These are phyloP conservation scores for Benthosema pterotum DNA, from an alignment of 2,797 vertebrate genomes.

Conservation along the genomic window DNA sequence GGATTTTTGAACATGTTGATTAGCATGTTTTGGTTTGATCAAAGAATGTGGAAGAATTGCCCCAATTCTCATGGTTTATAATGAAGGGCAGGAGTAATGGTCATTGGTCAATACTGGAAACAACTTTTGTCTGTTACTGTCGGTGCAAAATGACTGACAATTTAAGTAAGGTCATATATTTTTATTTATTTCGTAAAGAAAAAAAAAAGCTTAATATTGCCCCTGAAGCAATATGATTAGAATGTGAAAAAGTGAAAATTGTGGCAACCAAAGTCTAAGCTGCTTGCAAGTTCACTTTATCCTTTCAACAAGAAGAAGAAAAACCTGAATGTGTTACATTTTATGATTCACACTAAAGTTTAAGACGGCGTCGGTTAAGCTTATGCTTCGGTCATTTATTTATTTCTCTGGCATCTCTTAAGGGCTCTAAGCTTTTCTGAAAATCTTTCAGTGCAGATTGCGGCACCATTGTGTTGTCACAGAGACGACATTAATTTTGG, in stretches of 20 bases:
- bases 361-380: not conserved
- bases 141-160: slow-evolving; percentile 15
- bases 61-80: slow-evolving; percentile 17
- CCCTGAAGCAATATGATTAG: slow-evolving; percentile 21
- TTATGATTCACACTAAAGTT: not conserved
- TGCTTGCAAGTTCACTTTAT: slow-evolving; percentile 23
- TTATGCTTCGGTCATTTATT: no score
- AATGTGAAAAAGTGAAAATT: slow-evolving; percentile 40
- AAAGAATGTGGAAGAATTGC: slow-evolving; percentile 6
- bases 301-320: slow-evolving; percentile 5
- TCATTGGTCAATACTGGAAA: slow-evolving; percentile 16
- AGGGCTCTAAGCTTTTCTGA: no score
- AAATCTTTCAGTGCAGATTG: no score
- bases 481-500: no score
- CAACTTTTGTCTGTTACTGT: slow-evolving; percentile 10
- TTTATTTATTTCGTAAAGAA: slow-evolving; percentile 27
- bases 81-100: slow-evolving; percentile 12
- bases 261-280: slow-evolving; percentile 30
- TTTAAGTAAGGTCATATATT: slow-evolving; percentile 17
- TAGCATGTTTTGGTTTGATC: not conserved
- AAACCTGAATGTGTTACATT: not conserved
- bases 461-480: no score
- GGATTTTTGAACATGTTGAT: not conserved
- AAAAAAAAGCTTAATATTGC: slow-evolving; percentile 30
- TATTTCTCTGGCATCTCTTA: no score